Percentiles rank a stretch among this genome's conserved stretches.
Conservation (phyloP, 2,113 vertebrate species). For the Pogona vitticeps region DNA sequence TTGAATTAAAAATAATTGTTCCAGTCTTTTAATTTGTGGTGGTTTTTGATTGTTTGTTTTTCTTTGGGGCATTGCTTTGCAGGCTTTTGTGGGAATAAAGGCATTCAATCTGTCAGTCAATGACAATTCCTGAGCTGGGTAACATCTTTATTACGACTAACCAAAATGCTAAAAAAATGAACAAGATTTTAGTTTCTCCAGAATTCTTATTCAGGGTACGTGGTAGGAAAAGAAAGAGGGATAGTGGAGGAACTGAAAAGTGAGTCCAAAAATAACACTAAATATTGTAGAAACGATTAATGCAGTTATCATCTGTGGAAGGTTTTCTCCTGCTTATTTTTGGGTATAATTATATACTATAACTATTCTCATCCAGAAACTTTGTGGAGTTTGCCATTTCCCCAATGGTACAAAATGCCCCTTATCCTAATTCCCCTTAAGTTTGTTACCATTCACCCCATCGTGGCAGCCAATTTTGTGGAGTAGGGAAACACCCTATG, state of each 20-base stretch:
- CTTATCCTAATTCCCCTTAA: not conserved
- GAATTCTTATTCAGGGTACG: not conserved
- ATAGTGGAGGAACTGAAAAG: too few species aligned
- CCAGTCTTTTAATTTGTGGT: too few species aligned
- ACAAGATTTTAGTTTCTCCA: not conserved
- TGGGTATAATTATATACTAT: not conserved
- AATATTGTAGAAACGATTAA: too few species aligned
- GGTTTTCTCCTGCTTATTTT: conserved; percentile 13
- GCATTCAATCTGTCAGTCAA: too few species aligned
- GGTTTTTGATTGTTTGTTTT: too few species aligned
- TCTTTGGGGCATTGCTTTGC: too few species aligned
- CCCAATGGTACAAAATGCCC: not conserved
- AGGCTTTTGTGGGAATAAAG: too few species aligned
- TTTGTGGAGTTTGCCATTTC: not conserved
- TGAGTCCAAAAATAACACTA: too few species aligned
- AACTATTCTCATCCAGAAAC: not conserved
- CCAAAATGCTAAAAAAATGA: not conserved
- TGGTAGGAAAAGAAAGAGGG: too few species aligned
- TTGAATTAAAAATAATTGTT: not conserved
- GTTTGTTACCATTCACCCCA: not conserved
- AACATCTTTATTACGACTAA: not conserved
- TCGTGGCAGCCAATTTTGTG: too few species aligned
- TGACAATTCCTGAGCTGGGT: not conserved
- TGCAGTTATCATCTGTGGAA: too few species aligned
- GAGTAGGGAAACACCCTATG: not conserved